Conservation (phyloP, 2,888 invertebrate species). For the Saturnia japonica region DNA sequence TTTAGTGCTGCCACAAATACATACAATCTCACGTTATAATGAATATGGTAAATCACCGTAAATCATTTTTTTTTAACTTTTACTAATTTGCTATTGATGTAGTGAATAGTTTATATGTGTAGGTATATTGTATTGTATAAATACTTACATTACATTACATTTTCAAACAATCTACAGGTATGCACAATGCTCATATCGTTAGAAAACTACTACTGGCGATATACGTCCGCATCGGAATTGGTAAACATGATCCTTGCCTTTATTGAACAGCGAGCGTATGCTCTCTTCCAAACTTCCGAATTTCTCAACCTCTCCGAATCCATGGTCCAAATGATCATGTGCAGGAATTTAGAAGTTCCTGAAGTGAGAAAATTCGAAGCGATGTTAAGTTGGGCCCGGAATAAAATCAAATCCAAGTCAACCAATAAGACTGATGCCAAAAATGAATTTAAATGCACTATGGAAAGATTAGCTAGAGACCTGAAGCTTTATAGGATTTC, state of each 20-base stretch:
- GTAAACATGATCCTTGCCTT: conserved; percentile 97
- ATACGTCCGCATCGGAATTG: conserved; percentile 95
- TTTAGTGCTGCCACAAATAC: no score
- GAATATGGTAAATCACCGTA: no score
- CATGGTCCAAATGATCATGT: conserved; percentile 97
- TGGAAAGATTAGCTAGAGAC: conserved; percentile 94
- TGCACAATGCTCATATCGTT: conserved; percentile 95
- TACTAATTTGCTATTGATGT: no score
- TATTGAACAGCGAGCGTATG: conserved; percentile 92
- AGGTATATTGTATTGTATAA: not conserved
- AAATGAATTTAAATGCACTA: conserved; percentile 94
- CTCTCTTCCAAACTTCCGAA: conserved; percentile 91
- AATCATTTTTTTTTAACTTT: no score
- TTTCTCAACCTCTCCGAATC: conserved; percentile 95
- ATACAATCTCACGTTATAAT: no score
- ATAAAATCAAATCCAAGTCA: conserved; percentile 90
- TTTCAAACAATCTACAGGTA: conserved; percentile 79
- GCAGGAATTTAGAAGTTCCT: conserved; percentile 92
- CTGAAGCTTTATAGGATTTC: conserved; percentile 94
- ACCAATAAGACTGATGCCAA: conserved; percentile 91
- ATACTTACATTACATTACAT: not conserved
- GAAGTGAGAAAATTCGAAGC: conserved; percentile 96
- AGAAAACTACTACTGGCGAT: conserved; percentile 97
- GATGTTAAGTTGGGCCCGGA: conserved; percentile 94
- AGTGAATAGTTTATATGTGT: no score